Base-by-base conservation (phyloP, 1,140 invertebrate genomes). In the Sinella curviseta region DNA sequence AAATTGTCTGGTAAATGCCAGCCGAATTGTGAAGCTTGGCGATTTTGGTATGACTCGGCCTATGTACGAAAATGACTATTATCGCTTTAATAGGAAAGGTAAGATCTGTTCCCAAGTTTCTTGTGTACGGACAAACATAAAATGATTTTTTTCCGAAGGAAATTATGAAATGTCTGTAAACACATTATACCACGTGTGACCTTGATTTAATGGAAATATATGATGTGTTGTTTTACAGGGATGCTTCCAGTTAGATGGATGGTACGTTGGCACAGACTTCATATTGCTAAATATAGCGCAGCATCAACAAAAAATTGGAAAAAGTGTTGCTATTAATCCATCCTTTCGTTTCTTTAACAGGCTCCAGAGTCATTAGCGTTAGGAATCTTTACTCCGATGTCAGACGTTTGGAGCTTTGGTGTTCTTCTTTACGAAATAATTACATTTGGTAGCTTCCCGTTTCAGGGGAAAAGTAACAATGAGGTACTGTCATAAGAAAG, bases 181-280 rank as follows among this genome's bases (percentile, higher is more conserved):
- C 8, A 48, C 8, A 48, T 12, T 48, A 48, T 48, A 48, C 39
- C 20, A 48, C 39, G 20, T 20, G 57, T 65, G 57, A 26, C 16
- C 26, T 65, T 65, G 24, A 65, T n/a, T n/a, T 65, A 65, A 65
- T 65, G 16, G 8, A 65, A n/a, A 65, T 65, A n/a, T 26, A 12
- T 78, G 30, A 4, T 76, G 4, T 76, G 26, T 31, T 31, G 12
- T 76, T 36, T 48, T 14, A 17, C 73, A 91, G 90, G 93, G 20
- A 93, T 96, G 89, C 86, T 97, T 67, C 96, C 96, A 0, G 95
- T 98, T 20, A 88, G 95, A 84, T 98, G 96, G 96, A 97, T 98
- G 96, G 91, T 94, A 0, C 94, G 30, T 3, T 16, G 14, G 8
- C 24, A 14, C 57, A n/a, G n/a, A n/a, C 12, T 26, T 60, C 24